Evolutionary conservation across 2,797 vertebrate genomes (phyloP), one percentile per base, ranked within the genome.

Genomic region (Girardinus metallicus): DNA sequence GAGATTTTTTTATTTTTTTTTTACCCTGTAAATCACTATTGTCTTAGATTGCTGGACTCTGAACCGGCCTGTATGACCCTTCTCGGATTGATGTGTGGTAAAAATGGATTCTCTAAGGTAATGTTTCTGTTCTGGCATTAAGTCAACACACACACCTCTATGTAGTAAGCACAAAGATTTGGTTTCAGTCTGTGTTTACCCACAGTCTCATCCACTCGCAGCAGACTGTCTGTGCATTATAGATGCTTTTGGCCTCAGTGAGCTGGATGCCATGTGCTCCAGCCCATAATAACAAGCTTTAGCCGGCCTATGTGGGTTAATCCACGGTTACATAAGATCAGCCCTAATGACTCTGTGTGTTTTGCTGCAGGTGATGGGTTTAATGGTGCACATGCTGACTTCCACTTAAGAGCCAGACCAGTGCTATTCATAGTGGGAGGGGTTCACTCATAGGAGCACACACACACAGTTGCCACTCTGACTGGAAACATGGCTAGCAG

Each of bases 271-370:
- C 78, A 80, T 90, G 85, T 86, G 81, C 87, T 74, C 51, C 88
- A 87, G 82, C 74, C 82, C 84, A 73, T 89, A 89, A 91, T 89
- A 92, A 89, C 81, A 82, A 81, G 87, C 90, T 92, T 86, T 86
- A 77, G 77, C 80, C 76, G 86, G 85, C 84, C 79, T 79, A 91
- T 94, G 87, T 91, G 92, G 90, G 92, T 89, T 91, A 91, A 92
- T 92, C 90, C 90, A 86, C 74, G 12, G 84, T 92, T 93, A 86
- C 83, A 46, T 89, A 90, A 93, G 80, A 75, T 64, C 81, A 64
- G 73, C 57, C 79, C 86, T 88, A 90, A 93, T 91, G 91, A 90
- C 89, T 83, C 64, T 79, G 76, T 86, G 83, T 86, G 83, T 87
- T 89, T 88, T 80, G 87, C 93, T 88, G 85, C 87, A 92, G 93